Evolutionary conservation across 2,113 vertebrate genomes (phyloP), one percentile per base, ranked within the genome.

Genomic region (Scortum barcoo): DNA sequence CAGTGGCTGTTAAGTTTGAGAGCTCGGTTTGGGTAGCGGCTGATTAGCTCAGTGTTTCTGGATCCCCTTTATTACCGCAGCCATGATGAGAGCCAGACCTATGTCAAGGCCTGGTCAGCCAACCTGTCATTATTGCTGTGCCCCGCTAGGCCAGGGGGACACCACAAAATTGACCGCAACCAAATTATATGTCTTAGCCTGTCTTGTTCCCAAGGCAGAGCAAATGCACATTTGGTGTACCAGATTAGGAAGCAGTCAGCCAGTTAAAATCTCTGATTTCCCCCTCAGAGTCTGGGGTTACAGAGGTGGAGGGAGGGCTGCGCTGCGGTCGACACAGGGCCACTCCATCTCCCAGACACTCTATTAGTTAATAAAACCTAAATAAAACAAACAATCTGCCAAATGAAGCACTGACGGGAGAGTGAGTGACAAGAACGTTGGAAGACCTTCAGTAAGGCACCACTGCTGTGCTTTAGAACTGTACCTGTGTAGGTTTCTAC

Each of bases 81-180:
- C 28, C 44, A 76, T 71, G 89, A 91, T 86, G 89, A 86, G 82
- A 88, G 85, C 87, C 91, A 93, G 88, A 87, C 85, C 78, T 11
- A 67, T 86, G 92, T 91, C 87, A 91, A 91, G 87, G 87, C 86
- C 91, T 91, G 91, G 91, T 93, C 92, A 93, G 89, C 90, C 86
- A 90, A 82, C 82, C 79, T 82, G 67, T 85, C 67, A 93, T 94
- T 95, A 93, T 67, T 78, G 76, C 54, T 71, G 85, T 79, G 72
- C 82, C 77, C 89, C 48, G 80, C 76, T 33, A 71, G 86, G 82
- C 87, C 63, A 80, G 75, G 62, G 78, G 80, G 54, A 90, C 26
- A 66, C 93, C 91, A 61, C 93, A 93, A 84, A 81, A 61, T 77
- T 54, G n/a, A 70, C 90, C 88, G 2, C 91, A 81, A 79, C 86